Conservation (phyloP, 2,888 invertebrate genomes). For the Acleris holmiana region DNA sequence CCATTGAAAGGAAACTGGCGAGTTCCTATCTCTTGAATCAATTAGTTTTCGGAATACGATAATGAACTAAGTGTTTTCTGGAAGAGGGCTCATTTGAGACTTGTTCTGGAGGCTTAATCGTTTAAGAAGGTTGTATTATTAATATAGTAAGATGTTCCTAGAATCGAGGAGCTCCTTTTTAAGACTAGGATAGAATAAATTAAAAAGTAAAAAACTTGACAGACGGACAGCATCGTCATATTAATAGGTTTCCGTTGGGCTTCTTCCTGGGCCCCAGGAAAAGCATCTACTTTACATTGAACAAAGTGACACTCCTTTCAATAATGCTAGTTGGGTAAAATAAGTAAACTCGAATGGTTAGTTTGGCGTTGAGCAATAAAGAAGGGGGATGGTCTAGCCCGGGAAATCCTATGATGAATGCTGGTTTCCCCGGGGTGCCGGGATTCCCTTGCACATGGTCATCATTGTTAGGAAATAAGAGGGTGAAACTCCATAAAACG, state of each 20-base stretch:
- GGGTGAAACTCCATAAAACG: no score
- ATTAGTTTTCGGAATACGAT: conserved; percentile 33
- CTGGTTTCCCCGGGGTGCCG: conserved; percentile 62
- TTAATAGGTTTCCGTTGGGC: no score
- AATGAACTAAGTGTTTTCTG: conserved; percentile 29
- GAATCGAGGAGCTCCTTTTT: no score
- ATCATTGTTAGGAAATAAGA: conserved; percentile 5
- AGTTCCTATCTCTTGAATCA: conserved; percentile 35
- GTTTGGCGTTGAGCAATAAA: conserved; percentile 58
- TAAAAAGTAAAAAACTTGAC: no score
- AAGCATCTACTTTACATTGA: no score
- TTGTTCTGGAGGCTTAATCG: conserved; percentile 5
- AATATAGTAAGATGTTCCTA: no score
- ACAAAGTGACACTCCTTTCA: no score
- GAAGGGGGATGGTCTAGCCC: conserved; percentile 52
- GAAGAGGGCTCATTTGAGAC: conserved; percentile 9
- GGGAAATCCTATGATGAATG: conserved; percentile 80
- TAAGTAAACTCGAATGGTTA: conserved; percentile 43
- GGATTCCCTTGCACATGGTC: conserved; percentile 69
- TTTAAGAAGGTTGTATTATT: no score
- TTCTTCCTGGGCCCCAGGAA: no score
- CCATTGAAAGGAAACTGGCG: conserved; percentile 35
- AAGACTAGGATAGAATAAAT: no score
- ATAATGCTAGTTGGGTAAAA: neutral
- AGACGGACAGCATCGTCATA: no score